Evolutionary conservation across 2,888 invertebrate genomes (phyloP).

Genomic region (Nudaria mundana): DNA sequence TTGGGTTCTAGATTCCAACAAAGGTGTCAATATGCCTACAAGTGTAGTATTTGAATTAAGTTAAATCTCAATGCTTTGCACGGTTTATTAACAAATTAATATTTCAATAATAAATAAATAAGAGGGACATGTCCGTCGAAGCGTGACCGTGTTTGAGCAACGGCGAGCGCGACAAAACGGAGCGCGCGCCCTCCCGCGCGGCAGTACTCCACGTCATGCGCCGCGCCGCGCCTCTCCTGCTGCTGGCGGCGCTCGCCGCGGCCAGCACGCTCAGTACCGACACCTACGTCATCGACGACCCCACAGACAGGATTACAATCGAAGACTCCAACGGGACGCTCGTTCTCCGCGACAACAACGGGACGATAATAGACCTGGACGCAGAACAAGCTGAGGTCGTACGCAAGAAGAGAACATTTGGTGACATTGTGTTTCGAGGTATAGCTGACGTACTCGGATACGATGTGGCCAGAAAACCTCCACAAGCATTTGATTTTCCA

Average conservation of each 20-base stretch:
- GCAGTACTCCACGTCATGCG: constrained; percentile 59
- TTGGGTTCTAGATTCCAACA: too few species aligned
- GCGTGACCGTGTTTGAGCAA: constrained; percentile 60
- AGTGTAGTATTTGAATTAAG: constrained; percentile 1
- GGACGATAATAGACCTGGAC: constrained; percentile 43
- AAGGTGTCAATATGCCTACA: constrained; percentile 1
- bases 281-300: constrained; percentile 24
- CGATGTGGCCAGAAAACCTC: constrained; percentile 61
- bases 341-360: constrained; percentile 33
- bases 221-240: constrained; percentile 50
- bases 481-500: constrained; percentile 55
- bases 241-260: constrained; percentile 38
- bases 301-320: constrained; percentile 38
- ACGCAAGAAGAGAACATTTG: constrained; percentile 74
- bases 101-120: constrained; percentile 22
- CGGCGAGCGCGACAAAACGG: constrained; percentile 62
- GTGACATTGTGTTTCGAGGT: constrained; percentile 74
- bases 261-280: constrained; percentile 24
- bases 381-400: constrained; percentile 61
- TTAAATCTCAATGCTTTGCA: constrained; percentile 1
- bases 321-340: constrained; percentile 22
- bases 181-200: constrained; percentile 56
- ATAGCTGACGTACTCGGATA: constrained; percentile 76
- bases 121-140: constrained; percentile 28
- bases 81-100: constrained; percentile 22